These are phyloP conservation scores for Caranx ignobilis DNA, from an alignment of 2,113 vertebrate genomes.

Conservation along the genomic window DNA sequence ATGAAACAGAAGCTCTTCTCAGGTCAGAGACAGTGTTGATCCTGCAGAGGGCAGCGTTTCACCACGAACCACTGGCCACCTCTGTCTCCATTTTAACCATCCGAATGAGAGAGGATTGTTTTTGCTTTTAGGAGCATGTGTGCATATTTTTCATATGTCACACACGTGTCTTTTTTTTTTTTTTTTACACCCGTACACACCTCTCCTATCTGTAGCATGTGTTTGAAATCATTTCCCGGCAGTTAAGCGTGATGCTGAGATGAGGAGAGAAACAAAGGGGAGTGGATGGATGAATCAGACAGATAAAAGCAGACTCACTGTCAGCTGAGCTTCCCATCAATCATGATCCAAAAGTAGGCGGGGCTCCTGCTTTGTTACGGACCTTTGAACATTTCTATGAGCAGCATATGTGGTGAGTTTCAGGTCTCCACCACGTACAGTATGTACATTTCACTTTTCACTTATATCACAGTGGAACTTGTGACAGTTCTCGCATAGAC, in stretches of 20 bases:
- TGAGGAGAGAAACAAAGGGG: constrained; percentile 1
- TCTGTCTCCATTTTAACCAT: constrained; percentile 64
- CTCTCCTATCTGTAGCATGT: not conserved
- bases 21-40: constrained; percentile 32
- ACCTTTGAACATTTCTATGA: not conserved
- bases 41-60: constrained; percentile 85
- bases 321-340: constrained; percentile 10
- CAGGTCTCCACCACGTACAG: not conserved
- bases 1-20: not conserved
- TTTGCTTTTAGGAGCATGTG: not conserved
- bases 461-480: constrained; percentile 29
- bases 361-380: not conserved
- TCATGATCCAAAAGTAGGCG: not conserved
- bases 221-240: not conserved
- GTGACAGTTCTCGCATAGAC: constrained; percentile 49
- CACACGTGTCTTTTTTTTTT: not conserved
- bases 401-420: not conserved
- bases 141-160: not conserved
- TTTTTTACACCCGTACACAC: not conserved
- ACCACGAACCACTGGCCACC: constrained; percentile 57
- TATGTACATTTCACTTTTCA: constrained; percentile 3
- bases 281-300: not conserved
- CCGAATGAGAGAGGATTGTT: not conserved
- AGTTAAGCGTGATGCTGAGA: not conserved
- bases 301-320: not conserved